phyloP scores from a whole-genome alignment of 1,140 invertebrate genomes.

The Lysiphlebus fabarum region DNA sequence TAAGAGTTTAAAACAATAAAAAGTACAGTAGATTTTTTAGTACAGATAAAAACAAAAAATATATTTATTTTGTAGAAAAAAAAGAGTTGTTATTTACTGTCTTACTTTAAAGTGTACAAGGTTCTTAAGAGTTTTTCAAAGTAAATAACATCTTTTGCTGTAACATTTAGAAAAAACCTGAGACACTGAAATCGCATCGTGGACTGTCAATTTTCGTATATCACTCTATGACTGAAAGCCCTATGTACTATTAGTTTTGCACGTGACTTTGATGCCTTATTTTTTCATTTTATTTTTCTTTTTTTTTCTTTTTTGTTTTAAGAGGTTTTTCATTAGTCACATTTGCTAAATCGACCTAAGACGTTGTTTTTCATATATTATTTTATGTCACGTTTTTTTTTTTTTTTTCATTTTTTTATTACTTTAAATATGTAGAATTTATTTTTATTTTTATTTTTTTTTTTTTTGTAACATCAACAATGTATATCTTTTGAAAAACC shows the following conservation, averaged over 20 bases:
- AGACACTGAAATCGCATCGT: constrained; percentile 25
- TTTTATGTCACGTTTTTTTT: not conserved
- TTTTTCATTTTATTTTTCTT: constrained; percentile 9
- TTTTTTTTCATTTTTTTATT: no score
- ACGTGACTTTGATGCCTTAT: constrained; percentile 23
- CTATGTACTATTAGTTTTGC: constrained; percentile 1
- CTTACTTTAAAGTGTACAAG: constrained; percentile 13
- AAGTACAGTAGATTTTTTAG: no score
- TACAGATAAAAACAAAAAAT: no score
- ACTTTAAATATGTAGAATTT: no score
- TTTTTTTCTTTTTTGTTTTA: not conserved
- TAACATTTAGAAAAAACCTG: constrained; percentile 29
- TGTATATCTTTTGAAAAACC: no score
- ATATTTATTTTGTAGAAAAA: no score
- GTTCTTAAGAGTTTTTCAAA: constrained; percentile 21
- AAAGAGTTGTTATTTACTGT: no score
- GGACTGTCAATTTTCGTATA: constrained; percentile 19
- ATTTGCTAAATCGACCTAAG: no score
- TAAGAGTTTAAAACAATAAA: no score
- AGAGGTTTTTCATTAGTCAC: not conserved
- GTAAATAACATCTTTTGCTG: constrained; percentile 6
- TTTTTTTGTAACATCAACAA: no score
- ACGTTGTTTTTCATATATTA: constrained; percentile 4
- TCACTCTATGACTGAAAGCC: constrained; percentile 10
- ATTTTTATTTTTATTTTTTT: no score